These are phyloP conservation scores for Myotis davidii DNA, from an alignment of 2,113 vertebrate species.

Conservation along the genomic window DNA sequence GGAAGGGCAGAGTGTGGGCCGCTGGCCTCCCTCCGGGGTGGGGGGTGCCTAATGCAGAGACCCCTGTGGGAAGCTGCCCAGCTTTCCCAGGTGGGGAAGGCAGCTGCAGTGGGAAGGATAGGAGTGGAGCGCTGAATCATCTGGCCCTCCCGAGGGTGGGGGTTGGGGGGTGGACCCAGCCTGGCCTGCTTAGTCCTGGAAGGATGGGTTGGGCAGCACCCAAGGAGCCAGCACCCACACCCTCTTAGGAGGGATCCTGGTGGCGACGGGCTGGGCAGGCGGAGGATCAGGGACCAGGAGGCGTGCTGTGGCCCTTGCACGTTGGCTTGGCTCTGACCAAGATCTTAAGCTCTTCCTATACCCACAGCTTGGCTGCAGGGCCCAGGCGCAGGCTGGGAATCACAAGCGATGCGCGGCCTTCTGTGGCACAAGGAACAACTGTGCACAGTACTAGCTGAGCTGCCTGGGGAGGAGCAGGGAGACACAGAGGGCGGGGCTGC, in stretches of 20 bases:
- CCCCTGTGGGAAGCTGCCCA: not conserved
- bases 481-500: not conserved
- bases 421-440: not conserved
- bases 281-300: not conserved
- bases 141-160: not conserved
- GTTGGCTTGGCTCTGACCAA: not conserved
- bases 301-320: not conserved
- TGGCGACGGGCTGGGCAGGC: not conserved
- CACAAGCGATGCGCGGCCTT: not conserved
- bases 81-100: not conserved
- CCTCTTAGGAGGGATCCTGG: constrained; percentile 6
- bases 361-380: not conserved
- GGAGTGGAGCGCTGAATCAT: not conserved
- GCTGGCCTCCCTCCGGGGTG: not conserved
- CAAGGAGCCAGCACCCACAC: not conserved
- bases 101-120: not conserved
- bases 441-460: not conserved
- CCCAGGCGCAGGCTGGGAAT: not conserved
- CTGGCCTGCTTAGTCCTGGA: constrained; percentile 23
- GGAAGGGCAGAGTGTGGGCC: not conserved
- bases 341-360: not conserved
- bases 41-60: not conserved
- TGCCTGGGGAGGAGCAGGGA: not conserved
- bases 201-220: not conserved
- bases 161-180: not conserved